These are phyloP conservation scores for Bovichtus variegatus DNA, from an alignment of 2,797 vertebrate genomes.

Conservation along the genomic window DNA sequence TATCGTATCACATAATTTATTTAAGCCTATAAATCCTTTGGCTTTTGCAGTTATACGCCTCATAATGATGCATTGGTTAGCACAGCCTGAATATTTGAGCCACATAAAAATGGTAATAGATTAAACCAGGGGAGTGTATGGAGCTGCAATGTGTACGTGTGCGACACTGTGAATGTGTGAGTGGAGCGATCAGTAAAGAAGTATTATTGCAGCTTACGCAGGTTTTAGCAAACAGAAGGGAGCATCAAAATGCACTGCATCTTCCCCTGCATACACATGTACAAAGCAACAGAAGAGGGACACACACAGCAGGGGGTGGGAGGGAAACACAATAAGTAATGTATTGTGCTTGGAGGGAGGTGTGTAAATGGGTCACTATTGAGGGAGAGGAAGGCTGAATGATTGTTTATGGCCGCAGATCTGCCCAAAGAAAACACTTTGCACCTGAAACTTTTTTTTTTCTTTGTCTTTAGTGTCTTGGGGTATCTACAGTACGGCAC, in stretches of 20 bases:
- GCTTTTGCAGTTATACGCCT: constrained; percentile 75
- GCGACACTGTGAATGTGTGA: constrained; percentile 11
- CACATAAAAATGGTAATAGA: constrained; percentile 82
- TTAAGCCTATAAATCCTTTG: constrained; percentile 78
- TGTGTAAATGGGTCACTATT: constrained; percentile 70
- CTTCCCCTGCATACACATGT: constrained; percentile 42
- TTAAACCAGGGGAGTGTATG: constrained; percentile 69
- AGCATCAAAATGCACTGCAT: constrained; percentile 59
- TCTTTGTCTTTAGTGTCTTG: constrained; percentile 27
- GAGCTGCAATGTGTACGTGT: constrained; percentile 34
- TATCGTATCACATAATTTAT: constrained; percentile 78
- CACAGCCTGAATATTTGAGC: constrained; percentile 78
- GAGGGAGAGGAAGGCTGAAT: constrained; percentile 57
- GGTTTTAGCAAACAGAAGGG: constrained; percentile 61
- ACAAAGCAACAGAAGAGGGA: constrained; percentile 66
- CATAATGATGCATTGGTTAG: constrained; percentile 82
- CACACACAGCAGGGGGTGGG: constrained; percentile 50
- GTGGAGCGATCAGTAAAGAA: constrained; percentile 66
- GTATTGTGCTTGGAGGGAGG: constrained; percentile 60
- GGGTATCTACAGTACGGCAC: constrained; percentile 6
- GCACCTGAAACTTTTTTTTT: constrained; percentile 59
- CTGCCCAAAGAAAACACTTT: constrained; percentile 58
- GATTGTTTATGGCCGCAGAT: constrained; percentile 62
- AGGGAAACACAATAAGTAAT: constrained; percentile 64
- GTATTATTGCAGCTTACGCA: constrained; percentile 71